Percentiles rank a stretch among this genome's conserved stretches.
These are phyloP conservation scores for Lepus oiostolus DNA, from an alignment of 2,797 vertebrate genomes.

Conservation along the genomic window DNA sequence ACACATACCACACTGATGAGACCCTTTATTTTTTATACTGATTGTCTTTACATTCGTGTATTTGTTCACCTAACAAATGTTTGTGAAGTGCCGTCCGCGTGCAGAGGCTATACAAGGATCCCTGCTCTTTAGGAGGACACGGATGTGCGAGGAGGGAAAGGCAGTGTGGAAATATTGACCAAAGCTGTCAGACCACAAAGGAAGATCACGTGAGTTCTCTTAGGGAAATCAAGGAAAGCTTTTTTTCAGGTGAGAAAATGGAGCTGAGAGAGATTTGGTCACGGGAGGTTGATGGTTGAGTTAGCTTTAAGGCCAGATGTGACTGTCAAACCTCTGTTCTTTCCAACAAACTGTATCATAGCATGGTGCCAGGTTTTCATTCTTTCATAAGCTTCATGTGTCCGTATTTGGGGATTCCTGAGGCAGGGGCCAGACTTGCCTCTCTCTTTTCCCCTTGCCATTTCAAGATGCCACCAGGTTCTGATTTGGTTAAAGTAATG, in stretches of 20 bases:
- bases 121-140: background rate
- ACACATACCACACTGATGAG: constrained; percentile 56
- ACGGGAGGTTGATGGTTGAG: background rate
- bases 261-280: constrained; percentile 20
- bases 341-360: background rate
- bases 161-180: background rate
- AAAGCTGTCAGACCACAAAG: background rate
- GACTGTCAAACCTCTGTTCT: background rate
- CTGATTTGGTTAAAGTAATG: constrained; percentile 28
- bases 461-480: constrained; percentile 31
- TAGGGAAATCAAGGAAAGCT: constrained; percentile 14
- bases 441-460: background rate
- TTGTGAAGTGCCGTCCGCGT: constrained; percentile 51
- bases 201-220: constrained; percentile 39
- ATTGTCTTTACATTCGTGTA: constrained; percentile 23
- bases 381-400: constrained; percentile 4
- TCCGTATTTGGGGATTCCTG: constrained; percentile 4
- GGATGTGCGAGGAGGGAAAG: constrained; percentile 13
- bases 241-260: constrained; percentile 36
- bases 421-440: background rate
- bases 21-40: constrained; percentile 35
- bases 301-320: constrained; percentile 31
- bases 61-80: constrained; percentile 53
- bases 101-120: constrained; percentile 24
- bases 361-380: background rate